A percentile compares a stretch with the other conserved stretches of the same genome.
phyloP scores from a whole-genome alignment of 2,797 vertebrate genomes.

The Neosilurus hyrtlii region DNA sequence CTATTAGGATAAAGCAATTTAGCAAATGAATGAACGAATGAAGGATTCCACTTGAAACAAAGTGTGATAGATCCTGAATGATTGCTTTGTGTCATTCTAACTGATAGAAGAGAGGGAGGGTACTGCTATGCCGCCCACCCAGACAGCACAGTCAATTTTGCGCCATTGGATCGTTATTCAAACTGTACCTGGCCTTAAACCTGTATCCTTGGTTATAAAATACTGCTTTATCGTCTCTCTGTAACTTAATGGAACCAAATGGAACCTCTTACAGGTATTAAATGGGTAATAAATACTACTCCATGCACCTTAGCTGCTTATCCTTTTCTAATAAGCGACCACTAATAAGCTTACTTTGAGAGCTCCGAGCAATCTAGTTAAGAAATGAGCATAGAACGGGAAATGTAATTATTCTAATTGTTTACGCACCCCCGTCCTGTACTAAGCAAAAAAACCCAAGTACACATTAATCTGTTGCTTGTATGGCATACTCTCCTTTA shows the following conservation, averaged over 20 bases:
- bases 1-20: too few species aligned
- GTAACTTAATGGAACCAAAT: constrained; percentile 27
- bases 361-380: constrained; percentile 56
- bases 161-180: neutral
- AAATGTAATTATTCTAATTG: constrained; percentile 70
- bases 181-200: constrained; percentile 18
- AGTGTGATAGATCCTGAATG: neutral
- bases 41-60: neutral
- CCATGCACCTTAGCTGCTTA: constrained; percentile 46
- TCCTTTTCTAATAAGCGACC: constrained; percentile 50
- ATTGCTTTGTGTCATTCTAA: neutral
- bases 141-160: neutral
- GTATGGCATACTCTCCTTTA: constrained; percentile 1
- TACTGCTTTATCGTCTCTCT: constrained; percentile 23
- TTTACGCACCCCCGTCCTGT: constrained; percentile 57
- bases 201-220: neutral
- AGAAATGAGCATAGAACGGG: constrained; percentile 56
- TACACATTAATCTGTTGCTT: constrained; percentile 55
- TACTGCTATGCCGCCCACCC: neutral
- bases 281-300: constrained; percentile 54
- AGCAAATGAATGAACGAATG: too few species aligned
- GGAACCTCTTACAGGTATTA: constrained; percentile 32
- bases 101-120: neutral
- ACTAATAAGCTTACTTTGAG: constrained; percentile 61
- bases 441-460: constrained; percentile 53